phyloP scores from a whole-genome alignment of 2,797 vertebrate genomes.

The Epinephelus awoara region DNA sequence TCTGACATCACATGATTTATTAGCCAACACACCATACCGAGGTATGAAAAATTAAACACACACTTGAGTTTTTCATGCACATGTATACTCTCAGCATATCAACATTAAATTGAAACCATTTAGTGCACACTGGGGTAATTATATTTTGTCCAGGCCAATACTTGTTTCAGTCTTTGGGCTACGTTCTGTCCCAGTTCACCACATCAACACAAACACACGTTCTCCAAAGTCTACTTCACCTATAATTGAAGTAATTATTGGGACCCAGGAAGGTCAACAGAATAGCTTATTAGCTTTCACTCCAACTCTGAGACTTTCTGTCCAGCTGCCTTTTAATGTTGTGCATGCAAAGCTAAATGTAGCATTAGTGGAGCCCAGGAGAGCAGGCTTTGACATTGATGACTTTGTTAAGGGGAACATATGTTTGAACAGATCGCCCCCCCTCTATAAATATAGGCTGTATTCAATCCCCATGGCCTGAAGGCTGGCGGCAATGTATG shows the following conservation, averaged over 20 bases:
- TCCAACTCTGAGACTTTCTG: conserved; percentile 59
- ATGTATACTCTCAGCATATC: conserved; percentile 17
- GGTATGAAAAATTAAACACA: conserved; percentile 4
- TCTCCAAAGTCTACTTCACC: conserved; percentile 47
- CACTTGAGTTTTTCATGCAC: conserved; percentile 4
- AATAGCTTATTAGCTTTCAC: conserved; percentile 68
- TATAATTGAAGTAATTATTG: conserved; percentile 63
- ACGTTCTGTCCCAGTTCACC: conserved; percentile 18
- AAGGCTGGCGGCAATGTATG: conserved; percentile 74
- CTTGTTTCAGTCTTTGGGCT: conserved; percentile 28
- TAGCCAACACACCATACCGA: background rate
- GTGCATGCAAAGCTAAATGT: conserved; percentile 77
- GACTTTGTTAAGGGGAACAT: conserved; percentile 83
- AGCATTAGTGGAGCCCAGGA: conserved; percentile 69
- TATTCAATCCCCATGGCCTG: conserved; percentile 74
- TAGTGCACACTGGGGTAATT: conserved; percentile 26
- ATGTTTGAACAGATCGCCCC: conserved; percentile 80
- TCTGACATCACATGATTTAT: background rate
- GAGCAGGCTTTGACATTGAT: conserved; percentile 79
- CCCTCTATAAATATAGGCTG: conserved; percentile 81
- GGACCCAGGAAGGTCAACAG: conserved; percentile 57
- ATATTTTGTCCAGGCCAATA: conserved; percentile 30
- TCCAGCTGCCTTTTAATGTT: conserved; percentile 68
- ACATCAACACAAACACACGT: conserved; percentile 44
- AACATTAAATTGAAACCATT: conserved; percentile 33